Percentiles rank a stretch among this genome's conserved stretches.
Evolutionary conservation across 1,140 invertebrate genomes (phyloP).

Genomic region (Pseudomyrmex pallidus): DNA sequence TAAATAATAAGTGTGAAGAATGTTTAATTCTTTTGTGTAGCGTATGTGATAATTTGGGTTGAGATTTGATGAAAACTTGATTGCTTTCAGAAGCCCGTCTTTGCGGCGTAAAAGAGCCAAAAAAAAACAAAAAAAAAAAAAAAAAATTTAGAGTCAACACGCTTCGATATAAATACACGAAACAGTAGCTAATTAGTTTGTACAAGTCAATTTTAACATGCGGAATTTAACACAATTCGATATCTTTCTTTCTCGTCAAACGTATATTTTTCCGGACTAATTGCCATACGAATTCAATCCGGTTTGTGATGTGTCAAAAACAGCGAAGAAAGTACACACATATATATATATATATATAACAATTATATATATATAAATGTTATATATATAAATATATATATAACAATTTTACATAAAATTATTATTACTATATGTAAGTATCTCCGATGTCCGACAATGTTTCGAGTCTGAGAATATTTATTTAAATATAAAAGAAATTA

Average conservation of each 20-base stretch:
- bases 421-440: too few species aligned
- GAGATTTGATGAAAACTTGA: not conserved
- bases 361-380: not conserved
- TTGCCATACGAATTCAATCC: slow-evolving; percentile 74
- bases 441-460: too few species aligned
- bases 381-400: not conserved
- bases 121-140: not conserved
- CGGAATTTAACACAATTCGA: not conserved
- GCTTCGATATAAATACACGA: slow-evolving; percentile 63
- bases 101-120: not conserved
- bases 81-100: not conserved
- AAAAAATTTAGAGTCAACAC: slow-evolving; percentile 13
- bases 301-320: not conserved
- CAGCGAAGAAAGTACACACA: not conserved
- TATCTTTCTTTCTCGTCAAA: not conserved
- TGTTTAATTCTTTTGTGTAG: too few species aligned
- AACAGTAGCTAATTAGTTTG: slow-evolving; percentile 78
- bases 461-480: too few species aligned
- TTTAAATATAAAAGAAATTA: too few species aligned
- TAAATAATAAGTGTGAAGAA: not conserved
- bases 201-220: slow-evolving; percentile 68
- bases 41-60: too few species aligned
- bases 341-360: not conserved
- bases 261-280: slow-evolving; percentile 61
- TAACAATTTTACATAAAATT: not conserved